Evolutionary conservation across 2,113 vertebrate genomes (phyloP).

Genomic region (Osmerus mordax): DNA sequence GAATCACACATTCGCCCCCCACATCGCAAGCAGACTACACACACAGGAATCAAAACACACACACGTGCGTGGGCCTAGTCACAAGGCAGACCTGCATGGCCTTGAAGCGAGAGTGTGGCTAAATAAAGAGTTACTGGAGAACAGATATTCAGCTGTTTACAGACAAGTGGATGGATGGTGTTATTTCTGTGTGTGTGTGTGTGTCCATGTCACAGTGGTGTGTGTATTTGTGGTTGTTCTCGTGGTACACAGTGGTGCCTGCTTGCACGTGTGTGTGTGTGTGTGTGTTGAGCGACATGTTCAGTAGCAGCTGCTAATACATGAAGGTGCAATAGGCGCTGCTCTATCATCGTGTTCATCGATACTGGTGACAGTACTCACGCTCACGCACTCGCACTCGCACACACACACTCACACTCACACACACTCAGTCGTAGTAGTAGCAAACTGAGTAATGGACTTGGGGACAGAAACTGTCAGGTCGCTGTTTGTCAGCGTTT

Average conservation of each 20-base stretch:
- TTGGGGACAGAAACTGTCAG: constrained; percentile 22
- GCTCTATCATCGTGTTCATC: neutral
- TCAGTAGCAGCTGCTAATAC: too few relatives aligned
- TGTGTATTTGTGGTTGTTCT: neutral
- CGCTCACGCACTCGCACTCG: too few relatives aligned
- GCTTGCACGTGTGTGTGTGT: neutral
- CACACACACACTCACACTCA: neutral
- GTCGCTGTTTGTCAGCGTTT: constrained; percentile 23
- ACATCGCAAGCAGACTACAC: constrained; percentile 18
- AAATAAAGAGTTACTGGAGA: neutral
- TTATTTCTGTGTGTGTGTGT: constrained; percentile 9
- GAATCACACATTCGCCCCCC: constrained; percentile 49
- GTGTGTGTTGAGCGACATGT: neutral
- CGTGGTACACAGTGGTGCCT: neutral
- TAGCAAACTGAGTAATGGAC: constrained; percentile 6
- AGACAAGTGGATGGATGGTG: constrained; percentile 12
- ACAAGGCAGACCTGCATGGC: too few relatives aligned
- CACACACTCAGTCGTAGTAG: neutral
- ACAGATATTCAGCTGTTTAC: constrained; percentile 10
- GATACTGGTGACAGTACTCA: neutral
- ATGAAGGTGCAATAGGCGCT: neutral
- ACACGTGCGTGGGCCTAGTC: too few relatives aligned
- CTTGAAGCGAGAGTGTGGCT: too few relatives aligned
- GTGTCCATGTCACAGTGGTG: too few relatives aligned
- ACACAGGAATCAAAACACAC: too few relatives aligned